Evolutionary conservation across 2,888 invertebrate genomes (phyloP).

Genomic region (Chamaedrilus cognettii): DNA sequence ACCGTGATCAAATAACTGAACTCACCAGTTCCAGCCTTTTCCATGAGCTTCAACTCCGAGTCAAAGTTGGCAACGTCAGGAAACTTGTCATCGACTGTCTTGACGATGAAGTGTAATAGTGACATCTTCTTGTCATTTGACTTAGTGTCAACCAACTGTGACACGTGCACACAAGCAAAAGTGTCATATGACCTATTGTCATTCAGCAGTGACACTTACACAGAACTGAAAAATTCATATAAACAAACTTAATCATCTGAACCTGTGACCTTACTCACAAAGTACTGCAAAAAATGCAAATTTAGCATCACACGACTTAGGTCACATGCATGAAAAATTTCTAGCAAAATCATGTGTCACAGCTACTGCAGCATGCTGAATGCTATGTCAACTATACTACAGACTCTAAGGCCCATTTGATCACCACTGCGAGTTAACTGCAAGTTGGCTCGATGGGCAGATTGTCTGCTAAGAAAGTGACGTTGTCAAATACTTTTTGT

Average conservation of each 20-base stretch:
- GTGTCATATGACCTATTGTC: no score
- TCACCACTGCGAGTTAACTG: no score
- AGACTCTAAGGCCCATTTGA: no score
- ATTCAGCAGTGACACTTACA: no score
- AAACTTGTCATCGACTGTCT: conserved; percentile 86
- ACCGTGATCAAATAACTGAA: no score
- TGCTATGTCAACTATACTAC: no score
- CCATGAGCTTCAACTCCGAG: conserved; percentile 88
- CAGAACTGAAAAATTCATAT: background rate
- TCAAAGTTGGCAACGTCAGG: conserved; percentile 89
- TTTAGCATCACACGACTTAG: background rate
- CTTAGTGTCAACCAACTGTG: conserved; percentile 84
- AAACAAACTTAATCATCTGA: background rate
- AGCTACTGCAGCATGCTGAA: no score
- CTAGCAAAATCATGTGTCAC: background rate
- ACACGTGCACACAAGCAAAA: no score
- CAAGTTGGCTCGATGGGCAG: no score
- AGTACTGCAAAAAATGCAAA: background rate
- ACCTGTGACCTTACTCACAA: background rate
- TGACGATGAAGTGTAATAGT: conserved; percentile 92
- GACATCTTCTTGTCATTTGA: conserved; percentile 91
- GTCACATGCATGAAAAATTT: background rate
- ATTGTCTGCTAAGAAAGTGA: no score
- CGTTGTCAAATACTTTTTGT: no score
- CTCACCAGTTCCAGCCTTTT: conserved; percentile 97